Base-by-base conservation (phyloP, 2,797 vertebrate genomes). In the Gila robusta region DNA sequence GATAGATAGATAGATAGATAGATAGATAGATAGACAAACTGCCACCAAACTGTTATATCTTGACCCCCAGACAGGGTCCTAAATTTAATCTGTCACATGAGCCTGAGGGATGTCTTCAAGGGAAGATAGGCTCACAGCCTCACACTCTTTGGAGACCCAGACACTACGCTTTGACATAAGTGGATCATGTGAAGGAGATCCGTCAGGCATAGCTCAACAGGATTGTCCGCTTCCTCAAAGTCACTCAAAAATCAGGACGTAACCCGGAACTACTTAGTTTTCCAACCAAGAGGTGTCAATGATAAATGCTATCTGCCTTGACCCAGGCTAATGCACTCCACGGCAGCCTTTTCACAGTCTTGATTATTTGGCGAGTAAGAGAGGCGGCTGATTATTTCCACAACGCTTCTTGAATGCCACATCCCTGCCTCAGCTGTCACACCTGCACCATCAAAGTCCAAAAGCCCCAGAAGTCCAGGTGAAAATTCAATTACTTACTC, bases 401-500 rank as follows among this genome's bases (percentile, higher is more conserved):
- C 74, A 62, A 77, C 9, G 28, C 54, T 70, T 44, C 41, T 71
- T 56, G 28, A 84, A 84, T 73, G 47, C 74, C 26, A 14, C n/a
- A 49, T 54, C 28, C 37, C 62, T 69, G 76, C 17, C 23, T 47
- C 59, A n/a, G 3, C 52, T 37, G 19, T 64, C 49, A 3, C 56
- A 67, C 10, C 16, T 62, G 10, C 26, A 35, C 21, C n/a, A 21
- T 17, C 52, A 28, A 74, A 59, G 79, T n/a, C 47, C 54, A 32
- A 89, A 89, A 74, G 11, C 41, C 86, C 89, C 82, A 88, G 83
- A 91, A 85, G 71, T 89, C 84, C 72, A 83, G 85, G 64, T 81
- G 35, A 83, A 86, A 90, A 92, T 89, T 90, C 6, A 83, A 88
- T 89, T 89, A 78, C 23, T 62, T 35, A 4, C 73, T 56, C 4